These are phyloP conservation scores for Plecturocebus donacophilus DNA, from an alignment of 2,113 vertebrate species.

Conservation along the genomic window DNA sequence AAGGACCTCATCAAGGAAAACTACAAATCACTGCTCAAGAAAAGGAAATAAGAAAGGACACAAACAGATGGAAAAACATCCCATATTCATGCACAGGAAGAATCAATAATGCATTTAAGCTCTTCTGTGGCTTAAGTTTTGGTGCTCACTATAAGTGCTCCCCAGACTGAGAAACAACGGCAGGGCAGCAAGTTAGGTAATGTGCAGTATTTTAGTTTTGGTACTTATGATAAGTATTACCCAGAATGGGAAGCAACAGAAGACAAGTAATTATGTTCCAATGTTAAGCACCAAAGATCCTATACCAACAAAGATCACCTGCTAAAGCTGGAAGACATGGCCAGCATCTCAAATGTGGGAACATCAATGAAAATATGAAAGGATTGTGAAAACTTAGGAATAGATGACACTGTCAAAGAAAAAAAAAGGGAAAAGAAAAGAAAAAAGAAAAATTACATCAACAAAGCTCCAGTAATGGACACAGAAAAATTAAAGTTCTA, in stretches of 20 bases:
- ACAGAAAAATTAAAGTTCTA: no score
- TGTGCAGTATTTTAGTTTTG: background rate
- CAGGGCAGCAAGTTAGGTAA: background rate
- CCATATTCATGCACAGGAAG: no score
- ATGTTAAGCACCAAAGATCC: background rate
- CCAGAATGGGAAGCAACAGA: background rate
- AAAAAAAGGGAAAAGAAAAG: no score
- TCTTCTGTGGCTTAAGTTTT: background rate
- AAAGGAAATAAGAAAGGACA: no score
- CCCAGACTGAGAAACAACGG: background rate
- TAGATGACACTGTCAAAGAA: no score
- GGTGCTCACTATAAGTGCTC: background rate
- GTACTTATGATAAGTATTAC: background rate
- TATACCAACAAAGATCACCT: background rate
- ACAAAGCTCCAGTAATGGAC: no score
- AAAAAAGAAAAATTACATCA: no score
- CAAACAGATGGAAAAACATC: no score
- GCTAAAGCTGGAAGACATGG: background rate
- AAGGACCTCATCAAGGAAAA: no score
- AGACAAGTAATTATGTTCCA: background rate
- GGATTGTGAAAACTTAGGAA: background rate
- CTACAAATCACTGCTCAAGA: no score
- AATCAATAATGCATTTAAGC: background rate
- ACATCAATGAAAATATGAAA: background rate
- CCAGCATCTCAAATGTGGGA: background rate